phyloP scores from a whole-genome alignment of 2,113 vertebrate genomes.

The Synchiropus splendidus region DNA sequence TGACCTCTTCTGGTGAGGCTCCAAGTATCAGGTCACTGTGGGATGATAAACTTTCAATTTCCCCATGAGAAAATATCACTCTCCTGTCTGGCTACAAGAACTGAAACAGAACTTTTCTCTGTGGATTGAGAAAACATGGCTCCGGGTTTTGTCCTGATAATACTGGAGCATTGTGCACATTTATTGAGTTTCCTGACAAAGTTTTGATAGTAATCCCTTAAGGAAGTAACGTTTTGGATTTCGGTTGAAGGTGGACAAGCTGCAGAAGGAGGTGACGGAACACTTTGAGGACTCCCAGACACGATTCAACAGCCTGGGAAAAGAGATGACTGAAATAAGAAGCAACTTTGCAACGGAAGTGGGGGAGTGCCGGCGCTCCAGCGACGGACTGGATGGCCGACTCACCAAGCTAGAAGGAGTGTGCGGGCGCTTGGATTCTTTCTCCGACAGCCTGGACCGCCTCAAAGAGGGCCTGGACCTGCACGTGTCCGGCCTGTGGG shows the following conservation, averaged over 20 bases:
- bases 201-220: constrained; percentile 6
- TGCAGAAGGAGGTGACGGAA: constrained; percentile 67
- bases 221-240: constrained; percentile 12
- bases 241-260: constrained; percentile 59
- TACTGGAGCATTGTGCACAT: constrained; percentile 15
- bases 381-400: constrained; percentile 66
- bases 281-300: constrained; percentile 64
- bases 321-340: constrained; percentile 56
- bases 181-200: constrained; percentile 7
- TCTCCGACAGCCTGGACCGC: constrained; percentile 69
- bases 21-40: no score
- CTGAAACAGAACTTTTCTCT: constrained; percentile 10
- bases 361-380: constrained; percentile 56
- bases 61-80: no score
- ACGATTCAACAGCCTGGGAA: constrained; percentile 58
- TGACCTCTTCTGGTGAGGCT: no score
- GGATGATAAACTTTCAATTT: no score
- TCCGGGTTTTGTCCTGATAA: constrained; percentile 16
- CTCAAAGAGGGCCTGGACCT: constrained; percentile 76
- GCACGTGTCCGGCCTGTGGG: constrained; percentile 81
- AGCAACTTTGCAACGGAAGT: constrained; percentile 59
- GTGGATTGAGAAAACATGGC: constrained; percentile 2
- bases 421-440: constrained; percentile 70
- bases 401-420: constrained; percentile 76
- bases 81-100: background rate